phyloP scores from a whole-genome alignment of 1,140 invertebrate genomes.

The Argopecten irradians region DNA sequence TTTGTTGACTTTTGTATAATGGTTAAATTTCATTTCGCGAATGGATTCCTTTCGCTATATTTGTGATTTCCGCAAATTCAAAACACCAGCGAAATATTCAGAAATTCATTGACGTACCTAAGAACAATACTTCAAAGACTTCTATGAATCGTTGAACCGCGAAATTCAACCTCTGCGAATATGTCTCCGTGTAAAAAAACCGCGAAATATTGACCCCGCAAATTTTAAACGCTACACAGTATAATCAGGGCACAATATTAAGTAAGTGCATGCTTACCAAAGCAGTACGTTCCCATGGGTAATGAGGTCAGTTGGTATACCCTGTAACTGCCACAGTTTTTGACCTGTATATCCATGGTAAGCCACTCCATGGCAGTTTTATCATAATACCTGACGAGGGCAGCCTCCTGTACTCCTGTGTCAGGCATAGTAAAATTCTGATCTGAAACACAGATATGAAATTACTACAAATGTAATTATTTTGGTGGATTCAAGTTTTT shows the following conservation, averaged over 20 bases:
- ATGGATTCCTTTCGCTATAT: no score
- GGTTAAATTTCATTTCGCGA: no score
- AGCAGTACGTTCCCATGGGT: background rate
- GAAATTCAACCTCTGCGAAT: no score
- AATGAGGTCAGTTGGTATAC: background rate
- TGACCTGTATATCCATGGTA: background rate
- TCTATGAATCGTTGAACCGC: no score
- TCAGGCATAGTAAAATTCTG: background rate
- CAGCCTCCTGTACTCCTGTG: background rate
- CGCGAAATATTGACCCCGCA: background rate
- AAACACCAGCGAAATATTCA: background rate
- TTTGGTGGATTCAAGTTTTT: no score
- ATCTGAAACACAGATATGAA: background rate
- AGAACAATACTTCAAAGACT: no score
- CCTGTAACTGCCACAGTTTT: background rate
- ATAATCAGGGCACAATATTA: background rate
- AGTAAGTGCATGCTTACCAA: background rate
- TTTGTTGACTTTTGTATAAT: no score
- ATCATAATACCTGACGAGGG: background rate
- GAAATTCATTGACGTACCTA: background rate
- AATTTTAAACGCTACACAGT: background rate
- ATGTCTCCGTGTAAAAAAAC: no score
- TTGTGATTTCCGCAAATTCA: no score
- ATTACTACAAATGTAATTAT: no score
- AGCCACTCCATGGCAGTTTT: background rate